A percentile compares a stretch with the other conserved stretches of the same genome.
Evolutionary conservation across 1,140 invertebrate genomes (phyloP).

Genomic region (Aphaenogaster ashmeadi): DNA sequence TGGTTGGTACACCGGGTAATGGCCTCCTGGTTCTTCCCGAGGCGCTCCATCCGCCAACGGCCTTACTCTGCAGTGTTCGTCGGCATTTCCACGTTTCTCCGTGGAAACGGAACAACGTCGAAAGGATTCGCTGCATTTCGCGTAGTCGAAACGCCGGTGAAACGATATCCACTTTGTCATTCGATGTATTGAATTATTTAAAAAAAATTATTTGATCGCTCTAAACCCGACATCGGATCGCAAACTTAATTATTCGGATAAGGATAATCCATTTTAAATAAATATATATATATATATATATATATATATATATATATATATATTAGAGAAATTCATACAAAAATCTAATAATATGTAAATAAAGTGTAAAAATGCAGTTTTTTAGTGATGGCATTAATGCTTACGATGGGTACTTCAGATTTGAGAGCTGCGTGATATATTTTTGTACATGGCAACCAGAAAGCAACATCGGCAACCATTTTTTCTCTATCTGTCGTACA

Average conservation of each 20-base stretch:
- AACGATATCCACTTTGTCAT: not conserved
- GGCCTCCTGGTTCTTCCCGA: constrained; percentile 68
- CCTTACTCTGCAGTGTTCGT: constrained; percentile 9
- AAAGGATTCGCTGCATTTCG: not conserved
- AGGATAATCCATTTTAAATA: not conserved
- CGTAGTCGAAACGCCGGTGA: not conserved
- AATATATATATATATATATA: no score
- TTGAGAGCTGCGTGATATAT: constrained; percentile 46
- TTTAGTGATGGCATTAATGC: not conserved
- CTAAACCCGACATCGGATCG: not conserved
- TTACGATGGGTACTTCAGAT: no score
- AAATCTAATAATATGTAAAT: not conserved
- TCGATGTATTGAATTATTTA: not conserved
- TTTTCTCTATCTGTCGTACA: constrained; percentile 53
- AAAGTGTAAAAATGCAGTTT: not conserved
- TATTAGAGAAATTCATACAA: not conserved
- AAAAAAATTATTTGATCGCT: not conserved
- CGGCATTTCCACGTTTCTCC: constrained; percentile 55
- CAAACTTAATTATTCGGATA: not conserved
- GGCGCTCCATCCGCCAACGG: constrained; percentile 17
- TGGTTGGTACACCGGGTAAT: constrained; percentile 74
- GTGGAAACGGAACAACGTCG: constrained; percentile 15
- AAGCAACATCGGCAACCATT: constrained; percentile 14
- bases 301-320: no score
- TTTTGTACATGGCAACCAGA: constrained; percentile 61